Base-by-base conservation (phyloP, 1,140 invertebrate species). In the Hycleus cichorii region DNA sequence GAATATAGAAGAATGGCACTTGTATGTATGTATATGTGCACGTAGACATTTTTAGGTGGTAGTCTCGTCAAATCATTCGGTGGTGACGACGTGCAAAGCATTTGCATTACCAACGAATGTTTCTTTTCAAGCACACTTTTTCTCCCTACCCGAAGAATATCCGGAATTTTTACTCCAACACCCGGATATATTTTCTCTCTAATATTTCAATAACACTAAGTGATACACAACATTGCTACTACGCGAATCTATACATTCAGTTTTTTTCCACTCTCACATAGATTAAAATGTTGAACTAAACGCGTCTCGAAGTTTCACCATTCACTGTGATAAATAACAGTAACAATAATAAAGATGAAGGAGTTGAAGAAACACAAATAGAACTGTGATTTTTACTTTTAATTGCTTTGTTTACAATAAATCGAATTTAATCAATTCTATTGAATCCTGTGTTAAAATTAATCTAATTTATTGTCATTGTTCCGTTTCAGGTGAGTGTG, bases 401-500 rank as follows among this genome's bases (percentile, higher is more conserved):
- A 18, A 18, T 18, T 18, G 18, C 18, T 18, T 18, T 18, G 18
- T 18, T 18, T 18, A 18, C 18, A 18, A 18, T 18, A 18, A 18
- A 18, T 18, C 18, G 18, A 18, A 32, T 32, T 7, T 5, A 32
- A 32, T 32, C 3, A 32, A 32, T 32, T 32, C 32, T 3, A 32
- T 5, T 32, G 4, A 32, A 32, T 32, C 7, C 7, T 7, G 7
- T 7, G 7, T 32, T 32, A 32, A 5, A 32, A 42, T 42, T 42
- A 42, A 4, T 42, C 40, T 42, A 42, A 45, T 32, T 40, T 12
- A 12, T 43, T 27, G 8, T n/a, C 51, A 55, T 51, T 43, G 53
- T 64, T 66, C 65, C 48, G 42, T 71, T 70, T 50, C 62, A 71
- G 69, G 69, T 71, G 69, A 71, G 69, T 71, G 66, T 64, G 68